These are phyloP conservation scores for Lithophane ornitopus DNA, from an alignment of 2,888 invertebrate genomes.

Conservation along the genomic window DNA sequence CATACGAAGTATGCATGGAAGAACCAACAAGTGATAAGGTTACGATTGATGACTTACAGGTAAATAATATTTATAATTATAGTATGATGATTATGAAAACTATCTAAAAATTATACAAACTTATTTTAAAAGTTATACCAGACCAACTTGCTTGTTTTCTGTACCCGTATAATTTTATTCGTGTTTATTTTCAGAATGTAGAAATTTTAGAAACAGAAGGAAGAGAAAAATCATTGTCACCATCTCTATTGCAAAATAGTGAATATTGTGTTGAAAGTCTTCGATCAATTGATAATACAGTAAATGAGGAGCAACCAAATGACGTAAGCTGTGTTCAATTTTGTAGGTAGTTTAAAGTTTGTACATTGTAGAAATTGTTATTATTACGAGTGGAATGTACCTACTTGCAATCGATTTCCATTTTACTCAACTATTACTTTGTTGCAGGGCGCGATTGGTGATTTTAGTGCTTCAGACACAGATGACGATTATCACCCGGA, in stretches of 20 bases:
- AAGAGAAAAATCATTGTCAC: conserved; percentile 21
- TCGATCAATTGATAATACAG: conserved; percentile 20
- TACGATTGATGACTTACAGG: not conserved
- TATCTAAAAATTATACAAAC: conserved; percentile 1
- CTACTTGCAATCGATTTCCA: too few relatives aligned
- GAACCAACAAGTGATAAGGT: conserved; percentile 1
- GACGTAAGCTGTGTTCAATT: conserved; percentile 22
- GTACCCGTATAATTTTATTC: conserved; percentile 10
- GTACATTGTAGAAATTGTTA: conserved; percentile 1
- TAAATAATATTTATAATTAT: not conserved
- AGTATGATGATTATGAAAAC: not conserved
- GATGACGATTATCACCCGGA: conserved; percentile 17
- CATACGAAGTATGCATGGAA: not conserved
- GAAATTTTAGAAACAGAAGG: conserved; percentile 13
- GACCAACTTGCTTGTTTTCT: not conserved
- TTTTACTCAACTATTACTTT: conserved; percentile 18
- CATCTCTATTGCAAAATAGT: conserved; percentile 19
- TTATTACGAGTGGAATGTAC: too few relatives aligned
- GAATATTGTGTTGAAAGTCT: conserved; percentile 22
- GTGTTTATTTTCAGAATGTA: conserved; percentile 18
- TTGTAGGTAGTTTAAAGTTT: conserved; percentile 11
- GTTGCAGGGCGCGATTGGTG: conserved; percentile 19
- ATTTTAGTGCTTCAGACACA: conserved; percentile 28
- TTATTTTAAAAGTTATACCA: conserved; percentile 1
- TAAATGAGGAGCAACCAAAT: conserved; percentile 20